Evolutionary conservation across 2,797 vertebrate species (phyloP), one percentile per base, ranked within the genome.

Genomic region (Pitangus sulphuratus): DNA sequence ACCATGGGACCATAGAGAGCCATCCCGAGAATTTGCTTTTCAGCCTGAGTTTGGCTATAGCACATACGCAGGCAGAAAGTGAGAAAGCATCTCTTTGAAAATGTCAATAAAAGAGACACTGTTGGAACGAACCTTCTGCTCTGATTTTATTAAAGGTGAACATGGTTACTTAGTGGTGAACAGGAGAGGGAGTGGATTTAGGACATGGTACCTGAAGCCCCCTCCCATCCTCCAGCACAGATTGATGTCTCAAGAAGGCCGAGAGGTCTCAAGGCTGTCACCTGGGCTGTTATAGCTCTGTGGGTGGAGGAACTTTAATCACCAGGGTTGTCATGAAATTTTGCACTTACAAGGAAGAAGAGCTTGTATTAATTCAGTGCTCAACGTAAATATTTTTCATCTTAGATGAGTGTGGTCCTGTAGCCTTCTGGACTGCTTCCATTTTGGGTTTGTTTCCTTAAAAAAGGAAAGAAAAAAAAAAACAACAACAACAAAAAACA

Each of bases 31-130:
- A 54, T 68, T 86, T 56, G 31, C 16, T 77, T 77, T 85, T 42
- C 39, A 69, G 39, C 44, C 50, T 15, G 16, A 17, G 7, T 92
- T 68, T 80, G 28, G 6, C 57, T 2, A 0, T n/a, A 17, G 45
- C 39, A 30, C 1, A 7, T 64, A 35, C 21, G 20, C 51, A 91
- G 53, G 28, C 19, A 28, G 35, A 77, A 48, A 5, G 19, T 6
- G 39, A 89, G 65, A 80, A 87, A 53, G 19, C 22, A 6, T 62
- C 65, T 62, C 50, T 93, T 85, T 76, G 76, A 60, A 91, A 76
- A n/a, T 9, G 26, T 9, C 58, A 70, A 3, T 77, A 45, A 44
- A 83, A 75, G 40, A 75, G 35, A 42, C 15, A 7, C n/a, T 65
- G 24, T 44, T 88, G 58, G 31, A 90, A 71, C 44, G n/a, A 91